These are phyloP conservation scores for Dicranocentrus wangi DNA, from an alignment of 2,888 invertebrate genomes.

Conservation along the genomic window DNA sequence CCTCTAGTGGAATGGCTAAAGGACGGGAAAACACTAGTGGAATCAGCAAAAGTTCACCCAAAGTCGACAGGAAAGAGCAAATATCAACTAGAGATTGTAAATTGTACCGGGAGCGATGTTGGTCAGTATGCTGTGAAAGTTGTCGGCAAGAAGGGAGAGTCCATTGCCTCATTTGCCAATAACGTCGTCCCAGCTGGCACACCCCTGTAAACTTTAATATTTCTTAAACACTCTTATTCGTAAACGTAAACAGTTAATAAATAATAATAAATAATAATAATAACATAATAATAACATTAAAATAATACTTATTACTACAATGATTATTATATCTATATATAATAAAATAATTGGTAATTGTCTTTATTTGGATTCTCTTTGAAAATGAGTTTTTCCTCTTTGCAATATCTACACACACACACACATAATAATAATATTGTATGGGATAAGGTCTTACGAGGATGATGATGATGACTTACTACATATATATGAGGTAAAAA, in stretches of 20 bases:
- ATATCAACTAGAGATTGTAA: conserved; percentile 85
- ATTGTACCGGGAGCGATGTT: conserved; percentile 84
- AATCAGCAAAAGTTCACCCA: conserved; percentile 86
- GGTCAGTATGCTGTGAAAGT: conserved; percentile 92
- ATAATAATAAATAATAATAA: conserved; percentile 13
- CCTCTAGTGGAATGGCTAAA: conserved; percentile 85
- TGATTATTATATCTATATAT: not conserved
- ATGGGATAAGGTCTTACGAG: too few species aligned
- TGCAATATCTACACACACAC: too few species aligned
- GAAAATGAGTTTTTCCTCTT: too few species aligned
- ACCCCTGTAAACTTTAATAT: conserved; percentile 60
- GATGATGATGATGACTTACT: too few species aligned
- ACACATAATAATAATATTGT: too few species aligned
- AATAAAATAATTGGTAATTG: not conserved
- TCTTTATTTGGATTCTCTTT: not conserved
- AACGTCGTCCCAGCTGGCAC: conserved; percentile 79
- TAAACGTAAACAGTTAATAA: not conserved
- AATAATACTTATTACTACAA: not conserved
- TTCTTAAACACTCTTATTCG: conserved; percentile 3
- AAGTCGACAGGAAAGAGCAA: conserved; percentile 87
- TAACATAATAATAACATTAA: conserved; percentile 8
- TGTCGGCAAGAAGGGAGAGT: conserved; percentile 89
- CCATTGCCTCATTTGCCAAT: conserved; percentile 88
- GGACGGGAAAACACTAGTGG: conserved; percentile 92
- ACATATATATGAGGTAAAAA: too few species aligned